Evolutionary conservation across 2,797 vertebrate genomes (phyloP), one percentile per base, ranked within the genome.

Genomic region (Prionace glauca): DNA sequence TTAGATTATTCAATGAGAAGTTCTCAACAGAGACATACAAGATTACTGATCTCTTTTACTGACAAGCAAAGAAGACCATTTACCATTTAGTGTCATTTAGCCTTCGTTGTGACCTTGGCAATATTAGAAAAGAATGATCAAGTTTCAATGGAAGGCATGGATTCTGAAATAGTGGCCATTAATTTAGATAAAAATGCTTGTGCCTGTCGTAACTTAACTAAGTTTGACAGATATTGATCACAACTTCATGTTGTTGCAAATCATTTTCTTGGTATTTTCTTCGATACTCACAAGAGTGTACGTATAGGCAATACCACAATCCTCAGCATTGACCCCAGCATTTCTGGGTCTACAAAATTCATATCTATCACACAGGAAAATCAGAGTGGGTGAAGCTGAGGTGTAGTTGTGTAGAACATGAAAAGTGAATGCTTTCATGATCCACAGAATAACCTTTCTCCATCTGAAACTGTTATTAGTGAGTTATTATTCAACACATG

Each of bases 141-240:
- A 2, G 26, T 77, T 95, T 95, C 93, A 26, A 7, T 18, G 93
- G 26, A 77, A 72, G 93, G 45, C 93, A 56, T 8, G 9, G 45
- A 74, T 11, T 20, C 12, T 29, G 71, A 74, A 77, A 95, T 74
- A 45, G 3, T 74, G 71, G 41, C 24, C 24, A 95, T 77, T 95
- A 95, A 95, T 77, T 74, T 36, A 41, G n/a, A 65, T 69, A 69
- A n/a, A 92, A 41, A 92, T 69, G 20, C 65, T 69, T n/a, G 41
- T 69, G 62, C 62, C 62, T 92, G 29, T 77, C 26, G 71, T 95
- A 56, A 77, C 74, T 74, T 77, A 45, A 45, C 50, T 45, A 32
- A 18, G 29, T 29, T 32, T 95, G 93, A 77, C 71, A 95, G 69
- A 74, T 74, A 95, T 74, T 95, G 93, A 95, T 77, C 41, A 71